Evolutionary conservation across 2,888 invertebrate species (phyloP), one percentile per base, ranked within the genome.

Genomic region (Leistus spinibarbis): DNA sequence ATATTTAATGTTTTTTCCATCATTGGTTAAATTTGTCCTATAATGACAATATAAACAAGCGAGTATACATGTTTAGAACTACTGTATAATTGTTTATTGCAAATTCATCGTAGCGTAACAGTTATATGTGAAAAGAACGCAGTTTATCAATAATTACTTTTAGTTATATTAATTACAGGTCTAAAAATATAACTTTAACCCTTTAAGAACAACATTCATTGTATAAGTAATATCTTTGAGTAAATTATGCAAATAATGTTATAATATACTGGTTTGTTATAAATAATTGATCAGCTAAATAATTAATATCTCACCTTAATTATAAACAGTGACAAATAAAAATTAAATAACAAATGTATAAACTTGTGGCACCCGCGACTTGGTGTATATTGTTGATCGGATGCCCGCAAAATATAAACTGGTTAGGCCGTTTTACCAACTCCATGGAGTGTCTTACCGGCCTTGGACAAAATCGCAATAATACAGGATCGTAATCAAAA

Each of bases 351-450:
- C 22, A 62, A 62, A 62, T 60, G n/a, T 60, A 60, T 7, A 2
- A 60, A 20, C 2, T 7, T 16, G 1, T 60, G 17, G 60, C 60
- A 60, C 60, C 60, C 19, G 60, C 60, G 60, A 60, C 13, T 60
- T 10, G 60, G 22, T 19, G 22, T 16, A 22, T 60, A 60, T 54
- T 71, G 63, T 70, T 60, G 24, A 27, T 40, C 63, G 62, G 62
- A 62, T 63, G 63, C 62, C 65, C 66, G 65, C 65, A 72, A 65
- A 66, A 72, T 40, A 57, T 9, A 40, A 72, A 72, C 72, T 57
- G 64, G 24, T 57, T 66, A 57, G 27, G 24, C 22, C 57, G 27
- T 17, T 20, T 66, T 72, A 23, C 57, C 64, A 66, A 72, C 72
- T 72, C 56, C 65, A 72, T 23, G 62, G 19, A 64, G 71, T 72